These are phyloP conservation scores for Pantherophis guttatus DNA, from an alignment of 2,113 vertebrate genomes.

Conservation along the genomic window DNA sequence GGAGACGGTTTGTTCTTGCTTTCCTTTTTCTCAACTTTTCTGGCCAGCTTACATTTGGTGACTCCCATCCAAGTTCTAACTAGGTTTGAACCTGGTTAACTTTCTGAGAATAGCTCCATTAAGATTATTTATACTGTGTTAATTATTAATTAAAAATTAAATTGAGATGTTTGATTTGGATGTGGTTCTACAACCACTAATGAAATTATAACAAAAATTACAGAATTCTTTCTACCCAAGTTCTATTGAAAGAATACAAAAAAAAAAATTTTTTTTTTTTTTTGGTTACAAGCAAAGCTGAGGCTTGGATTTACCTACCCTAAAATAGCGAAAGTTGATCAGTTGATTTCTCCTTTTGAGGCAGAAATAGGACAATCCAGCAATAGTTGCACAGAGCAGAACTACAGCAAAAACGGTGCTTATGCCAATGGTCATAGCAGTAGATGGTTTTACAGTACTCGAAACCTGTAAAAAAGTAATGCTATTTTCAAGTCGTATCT, in stretches of 20 bases:
- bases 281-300: not conserved
- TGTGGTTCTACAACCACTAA: not conserved
- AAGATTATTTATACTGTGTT: not conserved
- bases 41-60: not conserved
- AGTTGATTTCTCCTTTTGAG: constrained; percentile 71
- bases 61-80: not conserved
- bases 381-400: constrained; percentile 54
- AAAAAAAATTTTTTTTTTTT: too few species aligned
- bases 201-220: not conserved
- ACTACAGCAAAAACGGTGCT: constrained; percentile 58
- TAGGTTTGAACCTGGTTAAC: too few species aligned
- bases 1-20: not conserved
- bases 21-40: not conserved
- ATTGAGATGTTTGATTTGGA: not conserved
- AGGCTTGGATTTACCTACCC: constrained; percentile 52
- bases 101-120: not conserved
- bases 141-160: not conserved
- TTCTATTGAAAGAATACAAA: not conserved
- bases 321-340: constrained; percentile 82
- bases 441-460: constrained; percentile 1
- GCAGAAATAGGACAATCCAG: constrained; percentile 67
- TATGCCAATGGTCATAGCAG: constrained; percentile 36
- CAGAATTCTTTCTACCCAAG: not conserved
- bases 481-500: not conserved
- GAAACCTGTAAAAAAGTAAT: constrained; percentile 30